Conservation (phyloP, 2,888 invertebrate species). For the Drosophila sordidula region DNA sequence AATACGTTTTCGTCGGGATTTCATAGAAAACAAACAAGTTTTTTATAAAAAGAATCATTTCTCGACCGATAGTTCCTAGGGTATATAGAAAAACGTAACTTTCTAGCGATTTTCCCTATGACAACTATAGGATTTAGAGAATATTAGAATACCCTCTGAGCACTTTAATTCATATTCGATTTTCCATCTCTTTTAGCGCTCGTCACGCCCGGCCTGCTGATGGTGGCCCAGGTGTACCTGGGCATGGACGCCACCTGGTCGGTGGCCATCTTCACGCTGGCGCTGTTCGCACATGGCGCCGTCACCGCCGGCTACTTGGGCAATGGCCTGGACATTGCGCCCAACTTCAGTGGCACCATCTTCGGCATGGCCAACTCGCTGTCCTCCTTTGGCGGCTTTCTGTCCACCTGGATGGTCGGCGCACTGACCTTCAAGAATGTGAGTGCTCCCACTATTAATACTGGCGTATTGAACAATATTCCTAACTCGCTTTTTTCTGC, state of each 20-base stretch:
- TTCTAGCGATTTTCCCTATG: too few relatives aligned
- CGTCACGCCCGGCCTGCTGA: slow-evolving; percentile 89
- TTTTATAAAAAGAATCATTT: too few relatives aligned
- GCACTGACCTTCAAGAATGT: slow-evolving; percentile 90
- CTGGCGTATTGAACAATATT: slow-evolving; percentile 2
- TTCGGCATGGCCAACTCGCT: slow-evolving; percentile 95
- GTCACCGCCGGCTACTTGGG: slow-evolving; percentile 94
- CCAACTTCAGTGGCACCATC: slow-evolving; percentile 94
- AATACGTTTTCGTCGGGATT: too few relatives aligned
- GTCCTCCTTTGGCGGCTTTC: slow-evolving; percentile 92
- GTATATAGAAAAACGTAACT: too few relatives aligned
- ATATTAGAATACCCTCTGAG: too few relatives aligned
- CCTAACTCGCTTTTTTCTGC: neutral
- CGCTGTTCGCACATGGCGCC: slow-evolving; percentile 93
- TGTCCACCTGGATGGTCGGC: slow-evolving; percentile 93
- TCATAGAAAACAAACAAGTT: too few relatives aligned
- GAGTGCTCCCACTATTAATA: slow-evolving; percentile 78
- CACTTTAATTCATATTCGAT: too few relatives aligned
- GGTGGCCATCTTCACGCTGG: slow-evolving; percentile 91
- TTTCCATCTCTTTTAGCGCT: slow-evolving; percentile 85
- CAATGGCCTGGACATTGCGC: slow-evolving; percentile 94
- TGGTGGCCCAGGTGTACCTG: slow-evolving; percentile 90
- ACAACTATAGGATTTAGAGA: too few relatives aligned
- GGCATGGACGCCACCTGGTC: slow-evolving; percentile 90
- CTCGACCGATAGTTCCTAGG: too few relatives aligned